Evolutionary conservation across 2,797 vertebrate genomes (phyloP), one percentile per base, ranked within the genome.

Genomic region (Echeneis naucrates): DNA sequence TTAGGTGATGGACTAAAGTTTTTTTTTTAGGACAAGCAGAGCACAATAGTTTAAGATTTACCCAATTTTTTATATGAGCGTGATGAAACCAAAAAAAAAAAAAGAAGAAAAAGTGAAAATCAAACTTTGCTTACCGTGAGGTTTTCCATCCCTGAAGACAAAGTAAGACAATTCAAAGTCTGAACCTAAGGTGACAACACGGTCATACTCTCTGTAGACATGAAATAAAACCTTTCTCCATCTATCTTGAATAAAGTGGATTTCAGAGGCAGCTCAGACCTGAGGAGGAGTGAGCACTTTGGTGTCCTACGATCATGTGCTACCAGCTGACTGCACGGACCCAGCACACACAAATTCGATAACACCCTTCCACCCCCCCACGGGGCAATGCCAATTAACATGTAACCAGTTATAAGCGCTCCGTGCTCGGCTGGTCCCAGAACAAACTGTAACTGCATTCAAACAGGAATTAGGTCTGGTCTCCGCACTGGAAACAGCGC

Each of bases 361-460:
- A 90, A 91, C 87, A 92, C 72, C 75, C 72, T 58, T 61, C 16
- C 8, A 44, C 19, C 8, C 57, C n/a, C 86, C 87, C 61, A 60
- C 13, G 72, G 85, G 89, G 11, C 33, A 30, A 17, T 42, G 68
- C 89, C 90, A 94, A 94, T 94, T 94, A 94, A 93, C 92, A 87
- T 42, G 73, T 89, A 87, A 84, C 87, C 52, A 4, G 79, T 87
- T 85, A 68, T 79, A 72, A 79, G 68, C 82, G 77, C 84, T 88
- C 89, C 82, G 90, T 6, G 84, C 88, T 83, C 42, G 74, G 66
- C 81, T 84, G 71, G 68, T 44, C 69, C 54, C 61, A 77, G 60
- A 82, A 68, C 62, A 85, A 75, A 89, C 80, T 82, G 92, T 88
- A 65, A 73, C 81, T 80, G 60, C 42, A 33, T 71, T 90, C 68